Evolutionary conservation across 2,113 vertebrate species (phyloP).

Genomic region (Chloroceryle aenea): DNA sequence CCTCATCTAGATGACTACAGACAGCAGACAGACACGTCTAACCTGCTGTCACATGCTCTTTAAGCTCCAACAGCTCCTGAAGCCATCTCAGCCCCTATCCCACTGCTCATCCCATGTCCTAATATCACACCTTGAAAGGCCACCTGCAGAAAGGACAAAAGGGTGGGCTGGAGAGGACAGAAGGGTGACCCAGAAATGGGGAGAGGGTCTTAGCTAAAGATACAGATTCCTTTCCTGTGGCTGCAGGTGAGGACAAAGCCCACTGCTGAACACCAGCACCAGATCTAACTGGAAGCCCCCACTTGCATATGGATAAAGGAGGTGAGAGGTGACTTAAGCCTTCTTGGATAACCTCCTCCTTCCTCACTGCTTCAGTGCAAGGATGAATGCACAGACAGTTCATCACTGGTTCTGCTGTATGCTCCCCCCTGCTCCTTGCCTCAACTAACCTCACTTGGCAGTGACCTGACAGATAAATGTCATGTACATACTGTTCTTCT

Average conservation of each 20-base stretch:
- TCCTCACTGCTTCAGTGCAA: neutral
- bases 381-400: neutral
- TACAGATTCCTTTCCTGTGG: neutral
- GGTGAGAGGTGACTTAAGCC: neutral
- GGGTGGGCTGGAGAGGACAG: neutral
- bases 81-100: neutral
- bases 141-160: neutral
- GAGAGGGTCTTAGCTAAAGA: neutral
- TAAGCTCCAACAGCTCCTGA: neutral
- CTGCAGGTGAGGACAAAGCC: neutral
- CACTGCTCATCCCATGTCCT: neutral
- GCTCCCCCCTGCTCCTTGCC: neutral
- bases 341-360: neutral
- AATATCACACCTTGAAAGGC: neutral
- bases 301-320: neutral
- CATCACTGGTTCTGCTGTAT: rapidly evolving
- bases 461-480: rapidly evolving
- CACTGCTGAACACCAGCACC: neutral
- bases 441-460: neutral
- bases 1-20: neutral
- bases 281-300: neutral
- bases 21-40: rapidly evolving
- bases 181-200: neutral
- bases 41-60: neutral
- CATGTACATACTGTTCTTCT: neutral